A percentile compares a stretch with the other conserved stretches of the same genome.
phyloP scores from a whole-genome alignment of 2,888 invertebrate species.

The Andrena minutula region DNA sequence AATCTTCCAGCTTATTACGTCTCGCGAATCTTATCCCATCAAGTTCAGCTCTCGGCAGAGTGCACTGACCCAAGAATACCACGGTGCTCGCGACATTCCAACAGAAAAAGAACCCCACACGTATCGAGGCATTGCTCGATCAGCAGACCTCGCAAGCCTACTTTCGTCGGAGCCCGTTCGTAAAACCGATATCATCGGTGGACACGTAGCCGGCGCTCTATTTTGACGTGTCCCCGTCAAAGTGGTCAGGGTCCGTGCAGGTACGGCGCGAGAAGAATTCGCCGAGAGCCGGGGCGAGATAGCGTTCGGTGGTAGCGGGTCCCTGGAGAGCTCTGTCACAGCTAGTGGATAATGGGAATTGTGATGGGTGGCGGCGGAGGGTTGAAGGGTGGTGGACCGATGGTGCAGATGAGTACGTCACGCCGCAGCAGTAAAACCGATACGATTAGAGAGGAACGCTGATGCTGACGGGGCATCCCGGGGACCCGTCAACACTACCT shows the following conservation, averaged over 20 bases:
- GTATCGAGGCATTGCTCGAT: neutral
- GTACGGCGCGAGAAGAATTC: slow-evolving; percentile 56
- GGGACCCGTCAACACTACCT: slow-evolving; percentile 84
- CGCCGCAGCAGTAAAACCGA: slow-evolving; percentile 84
- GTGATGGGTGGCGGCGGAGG: slow-evolving; percentile 78
- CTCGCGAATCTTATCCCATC: too few relatives aligned
- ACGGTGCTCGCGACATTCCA: neutral
- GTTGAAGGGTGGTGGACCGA: slow-evolving; percentile 73
- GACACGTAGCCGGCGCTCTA: slow-evolving; percentile 10
- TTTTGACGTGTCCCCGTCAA: slow-evolving; percentile 49
- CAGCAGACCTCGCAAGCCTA: neutral
- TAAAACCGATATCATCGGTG: slow-evolving; percentile 1
- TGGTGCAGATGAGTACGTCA: slow-evolving; percentile 83
- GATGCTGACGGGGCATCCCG: slow-evolving; percentile 83
- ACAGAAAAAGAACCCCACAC: neutral
- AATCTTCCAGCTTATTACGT: too few relatives aligned
- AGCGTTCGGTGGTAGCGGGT: slow-evolving; percentile 58
- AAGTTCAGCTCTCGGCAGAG: too few relatives aligned
- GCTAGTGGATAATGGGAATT: slow-evolving; percentile 84
- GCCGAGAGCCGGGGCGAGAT: slow-evolving; percentile 52
- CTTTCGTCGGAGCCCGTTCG: neutral
- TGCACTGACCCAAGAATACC: slow-evolving; percentile 1
- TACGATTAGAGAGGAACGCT: slow-evolving; percentile 82
- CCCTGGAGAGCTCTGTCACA: slow-evolving; percentile 84
- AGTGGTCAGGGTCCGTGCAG: slow-evolving; percentile 52